A percentile compares a stretch with the other conserved stretches of the same genome.
phyloP scores from a whole-genome alignment of 2,888 invertebrate genomes.

The Prosopocoilus inquinatus region DNA sequence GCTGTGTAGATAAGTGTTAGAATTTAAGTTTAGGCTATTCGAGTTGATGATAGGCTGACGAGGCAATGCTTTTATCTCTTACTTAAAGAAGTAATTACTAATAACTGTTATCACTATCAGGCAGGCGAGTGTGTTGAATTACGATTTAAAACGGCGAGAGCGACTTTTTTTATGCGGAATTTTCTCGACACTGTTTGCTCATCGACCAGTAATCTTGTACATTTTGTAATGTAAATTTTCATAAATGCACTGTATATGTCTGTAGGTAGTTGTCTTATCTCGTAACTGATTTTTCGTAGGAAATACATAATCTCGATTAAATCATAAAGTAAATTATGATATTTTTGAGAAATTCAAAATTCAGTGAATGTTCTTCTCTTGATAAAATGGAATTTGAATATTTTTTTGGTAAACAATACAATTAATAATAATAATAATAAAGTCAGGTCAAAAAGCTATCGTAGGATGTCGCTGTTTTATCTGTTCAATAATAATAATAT shows the following conservation, averaged over 20 bases:
- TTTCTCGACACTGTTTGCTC: conserved; percentile 23
- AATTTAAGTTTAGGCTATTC: conserved; percentile 16
- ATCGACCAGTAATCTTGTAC: conserved; percentile 47
- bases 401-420: no score
- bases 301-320: conserved; percentile 11
- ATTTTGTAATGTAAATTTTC: conserved; percentile 42
- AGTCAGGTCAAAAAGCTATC: no score
- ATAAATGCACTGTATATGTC: conserved; percentile 21
- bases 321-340: background rate
- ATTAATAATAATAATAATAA: no score
- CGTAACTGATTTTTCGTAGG: conserved; percentile 22
- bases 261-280: conserved; percentile 29
- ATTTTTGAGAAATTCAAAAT: no score
- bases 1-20: conserved; percentile 33
- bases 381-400: no score
- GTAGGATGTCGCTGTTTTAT: no score
- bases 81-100: conserved; percentile 27
- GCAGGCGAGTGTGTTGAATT: conserved; percentile 23
- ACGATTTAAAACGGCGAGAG: background rate
- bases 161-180: conserved; percentile 9
- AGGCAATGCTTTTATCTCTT: conserved; percentile 31
- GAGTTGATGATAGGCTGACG: conserved; percentile 28
- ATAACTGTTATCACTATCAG: conserved; percentile 31
- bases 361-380: no score
- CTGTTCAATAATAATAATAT: no score